A percentile compares a stretch with the other conserved stretches of the same genome.
These are phyloP conservation scores for Erynnis tages DNA, from an alignment of 2,888 invertebrate genomes.

Conservation along the genomic window DNA sequence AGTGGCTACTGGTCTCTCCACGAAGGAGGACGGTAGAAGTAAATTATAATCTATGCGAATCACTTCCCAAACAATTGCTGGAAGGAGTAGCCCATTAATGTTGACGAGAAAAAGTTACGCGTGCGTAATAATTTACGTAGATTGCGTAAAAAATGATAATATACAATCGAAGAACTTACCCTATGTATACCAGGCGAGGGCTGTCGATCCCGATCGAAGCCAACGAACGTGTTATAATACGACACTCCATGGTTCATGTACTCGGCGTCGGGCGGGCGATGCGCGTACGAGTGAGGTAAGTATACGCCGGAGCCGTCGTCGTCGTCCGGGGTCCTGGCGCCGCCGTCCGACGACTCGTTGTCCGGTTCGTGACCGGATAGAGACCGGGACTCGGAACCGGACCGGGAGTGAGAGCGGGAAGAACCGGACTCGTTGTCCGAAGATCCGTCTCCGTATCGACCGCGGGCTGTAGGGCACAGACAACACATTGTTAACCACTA, in stretches of 20 bases:
- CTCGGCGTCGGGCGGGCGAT: conserved; percentile 62
- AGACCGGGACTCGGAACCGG: conserved; percentile 85
- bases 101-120: no score
- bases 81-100: no score
- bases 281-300: conserved; percentile 83
- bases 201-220: conserved; percentile 77
- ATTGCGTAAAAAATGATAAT: no score
- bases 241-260: conserved; percentile 82
- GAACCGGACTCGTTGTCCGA: conserved; percentile 85
- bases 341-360: conserved; percentile 89
- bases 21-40: no score
- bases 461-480: conserved; percentile 83
- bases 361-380: conserved; percentile 88
- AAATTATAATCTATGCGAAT: no score
- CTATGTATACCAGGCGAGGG: conserved; percentile 70
- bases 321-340: conserved; percentile 84
- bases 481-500: no score
- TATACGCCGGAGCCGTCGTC: conserved; percentile 84
- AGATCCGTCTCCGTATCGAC: conserved; percentile 83
- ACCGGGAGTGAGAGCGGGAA: conserved; percentile 83
- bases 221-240: conserved; percentile 83
- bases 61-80: no score
- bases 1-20: no score
- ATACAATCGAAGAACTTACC: conserved; percentile 51
- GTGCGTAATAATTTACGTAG: no score